phyloP scores from a whole-genome alignment of 2,797 vertebrate genomes.

The Pseudomugil tenellus region DNA sequence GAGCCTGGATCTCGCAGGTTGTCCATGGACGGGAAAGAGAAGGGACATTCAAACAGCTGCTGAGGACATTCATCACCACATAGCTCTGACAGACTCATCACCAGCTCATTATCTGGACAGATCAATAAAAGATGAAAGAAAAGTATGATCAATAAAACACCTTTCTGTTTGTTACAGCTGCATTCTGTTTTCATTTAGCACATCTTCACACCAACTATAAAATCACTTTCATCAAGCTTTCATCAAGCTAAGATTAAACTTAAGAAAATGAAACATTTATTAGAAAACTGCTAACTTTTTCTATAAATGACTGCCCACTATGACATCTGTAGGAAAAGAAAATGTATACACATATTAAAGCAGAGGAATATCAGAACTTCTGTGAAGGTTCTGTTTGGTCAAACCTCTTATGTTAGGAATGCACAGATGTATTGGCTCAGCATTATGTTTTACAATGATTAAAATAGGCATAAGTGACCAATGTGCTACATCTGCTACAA shows the following conservation, averaged over 20 bases:
- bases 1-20: slow-evolving; percentile 54
- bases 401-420: background rate
- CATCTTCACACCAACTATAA: background rate
- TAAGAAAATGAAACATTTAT: background rate
- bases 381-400: background rate
- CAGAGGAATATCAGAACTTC: background rate
- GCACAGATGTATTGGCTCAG: background rate
- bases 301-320: background rate
- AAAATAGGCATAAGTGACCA: no score
- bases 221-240: no score
- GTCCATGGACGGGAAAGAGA: slow-evolving; percentile 60
- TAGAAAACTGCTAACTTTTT: background rate
- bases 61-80: slow-evolving; percentile 58
- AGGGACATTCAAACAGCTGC: slow-evolving; percentile 65
- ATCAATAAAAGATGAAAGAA: background rate
- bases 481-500: background rate
- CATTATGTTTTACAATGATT: accelerated
- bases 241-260: background rate
- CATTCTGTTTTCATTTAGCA: background rate
- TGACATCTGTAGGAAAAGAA: background rate
- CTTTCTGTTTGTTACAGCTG: background rate
- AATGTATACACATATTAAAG: background rate
- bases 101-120: slow-evolving; percentile 69
- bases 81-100: slow-evolving; percentile 64
- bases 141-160: background rate